Conservation (phyloP, 1,140 invertebrate species). For the Drosophila asahinai region DNA sequence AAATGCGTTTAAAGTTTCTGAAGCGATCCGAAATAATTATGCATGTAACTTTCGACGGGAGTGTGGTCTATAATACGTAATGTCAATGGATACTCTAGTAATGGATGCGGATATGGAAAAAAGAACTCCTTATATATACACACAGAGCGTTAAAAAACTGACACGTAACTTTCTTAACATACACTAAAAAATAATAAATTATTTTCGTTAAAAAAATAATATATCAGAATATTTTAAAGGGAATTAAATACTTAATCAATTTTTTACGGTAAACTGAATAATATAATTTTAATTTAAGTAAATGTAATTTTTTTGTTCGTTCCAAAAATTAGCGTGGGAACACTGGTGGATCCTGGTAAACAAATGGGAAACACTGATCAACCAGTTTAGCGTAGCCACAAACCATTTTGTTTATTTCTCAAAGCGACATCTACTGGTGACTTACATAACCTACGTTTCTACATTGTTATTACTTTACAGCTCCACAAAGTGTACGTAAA, state of each 20-base stretch:
- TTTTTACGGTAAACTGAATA: neutral
- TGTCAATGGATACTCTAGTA: constrained; percentile 12
- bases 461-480: neutral
- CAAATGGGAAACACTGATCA: neutral
- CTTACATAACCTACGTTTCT: neutral
- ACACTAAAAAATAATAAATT: neutral
- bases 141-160: too few relatives aligned
- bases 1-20: constrained; percentile 28
- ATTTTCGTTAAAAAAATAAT: too few relatives aligned
- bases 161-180: neutral
- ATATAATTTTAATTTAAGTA: neutral
- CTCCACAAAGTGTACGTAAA: constrained; percentile 2
- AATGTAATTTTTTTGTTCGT: neutral
- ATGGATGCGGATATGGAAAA: constrained; percentile 17
- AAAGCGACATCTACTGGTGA: neutral
- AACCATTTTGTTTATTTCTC: neutral
- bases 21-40: neutral
- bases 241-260: neutral
- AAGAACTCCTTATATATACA: too few relatives aligned
- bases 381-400: neutral
- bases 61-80: constrained; percentile 51
- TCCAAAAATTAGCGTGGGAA: neutral
- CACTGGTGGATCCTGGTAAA: neutral
- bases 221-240: neutral
- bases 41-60: constrained; percentile 16